phyloP scores from a whole-genome alignment of 2,797 vertebrate species.

The Anabas testudineus region DNA sequence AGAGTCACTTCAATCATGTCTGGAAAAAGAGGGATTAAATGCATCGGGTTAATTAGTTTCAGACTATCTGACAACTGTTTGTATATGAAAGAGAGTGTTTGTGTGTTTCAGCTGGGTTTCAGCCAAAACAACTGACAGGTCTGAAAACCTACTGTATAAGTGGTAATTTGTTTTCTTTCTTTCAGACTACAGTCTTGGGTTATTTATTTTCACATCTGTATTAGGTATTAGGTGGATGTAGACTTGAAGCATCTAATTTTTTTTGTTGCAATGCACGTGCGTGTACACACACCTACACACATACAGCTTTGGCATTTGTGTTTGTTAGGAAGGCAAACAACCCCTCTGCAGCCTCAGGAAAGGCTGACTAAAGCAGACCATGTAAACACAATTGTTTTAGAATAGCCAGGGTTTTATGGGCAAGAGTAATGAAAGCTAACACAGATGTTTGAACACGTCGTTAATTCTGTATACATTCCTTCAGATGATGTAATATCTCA shows the following conservation, averaged over 20 bases:
- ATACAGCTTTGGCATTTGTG: constrained; percentile 21
- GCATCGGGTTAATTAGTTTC: constrained; percentile 60
- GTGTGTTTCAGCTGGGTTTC: constrained; percentile 50
- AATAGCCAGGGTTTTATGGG: constrained; percentile 65
- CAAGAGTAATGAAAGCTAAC: constrained; percentile 69
- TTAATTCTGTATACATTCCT: constrained; percentile 79
- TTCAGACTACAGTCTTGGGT: constrained; percentile 42
- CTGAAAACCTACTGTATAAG: constrained; percentile 59
- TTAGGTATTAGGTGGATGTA: constrained; percentile 55
- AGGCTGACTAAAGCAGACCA: constrained; percentile 49
- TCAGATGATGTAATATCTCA: constrained; percentile 72
- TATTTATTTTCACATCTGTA: constrained; percentile 65
- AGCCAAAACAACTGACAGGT: constrained; percentile 36
- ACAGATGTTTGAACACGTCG: constrained; percentile 78
- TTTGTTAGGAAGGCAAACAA: constrained; percentile 41
- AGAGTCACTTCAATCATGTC: constrained; percentile 65
- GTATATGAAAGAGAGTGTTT: constrained; percentile 39
- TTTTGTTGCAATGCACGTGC: constrained; percentile 44
- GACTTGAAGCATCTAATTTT: constrained; percentile 51
- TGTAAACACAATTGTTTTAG: constrained; percentile 78
- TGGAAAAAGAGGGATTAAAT: constrained; percentile 71
- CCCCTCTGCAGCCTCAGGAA: constrained; percentile 42
- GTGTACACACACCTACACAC: constrained; percentile 35
- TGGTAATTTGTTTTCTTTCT: constrained; percentile 58
- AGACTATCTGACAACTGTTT: constrained; percentile 58